These are phyloP conservation scores for Sesia bembeciformis DNA, from an alignment of 2,888 invertebrate genomes.

Conservation along the genomic window DNA sequence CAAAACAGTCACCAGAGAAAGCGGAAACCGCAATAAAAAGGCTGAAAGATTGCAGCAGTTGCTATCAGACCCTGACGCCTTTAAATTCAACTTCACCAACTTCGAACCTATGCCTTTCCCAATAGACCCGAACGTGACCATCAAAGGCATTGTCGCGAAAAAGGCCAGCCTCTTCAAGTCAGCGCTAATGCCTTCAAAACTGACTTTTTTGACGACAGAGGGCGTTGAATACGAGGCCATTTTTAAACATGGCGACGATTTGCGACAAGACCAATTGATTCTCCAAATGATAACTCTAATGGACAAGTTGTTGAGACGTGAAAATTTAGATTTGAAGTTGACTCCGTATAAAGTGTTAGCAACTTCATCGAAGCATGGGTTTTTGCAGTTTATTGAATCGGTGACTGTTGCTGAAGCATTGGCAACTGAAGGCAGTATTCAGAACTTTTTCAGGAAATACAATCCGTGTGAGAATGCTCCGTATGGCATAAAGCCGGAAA, in stretches of 20 bases:
- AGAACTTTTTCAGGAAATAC: constrained; percentile 93
- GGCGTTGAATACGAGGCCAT: constrained; percentile 93
- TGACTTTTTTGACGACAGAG: constrained; percentile 89
- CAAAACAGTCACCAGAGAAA: constrained; percentile 90
- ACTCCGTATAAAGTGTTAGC: constrained; percentile 97
- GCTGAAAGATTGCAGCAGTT: constrained; percentile 90
- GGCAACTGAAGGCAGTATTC: constrained; percentile 89
- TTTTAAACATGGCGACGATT: constrained; percentile 98
- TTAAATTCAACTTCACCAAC: constrained; percentile 89
- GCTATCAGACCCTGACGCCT: constrained; percentile 85
- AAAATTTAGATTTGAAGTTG: constrained; percentile 96
- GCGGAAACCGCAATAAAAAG: constrained; percentile 93
- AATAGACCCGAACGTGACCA: constrained; percentile 91
- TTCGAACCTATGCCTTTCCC: constrained; percentile 96
- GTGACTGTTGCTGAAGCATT: constrained; percentile 93
- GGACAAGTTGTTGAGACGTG: constrained; percentile 94
- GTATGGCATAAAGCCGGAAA: constrained; percentile 92
- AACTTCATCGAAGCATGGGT: constrained; percentile 96
- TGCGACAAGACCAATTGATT: constrained; percentile 97
- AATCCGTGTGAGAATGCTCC: constrained; percentile 91
- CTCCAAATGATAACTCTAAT: constrained; percentile 98
- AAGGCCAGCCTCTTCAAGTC: constrained; percentile 97
- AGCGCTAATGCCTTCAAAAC: constrained; percentile 93
- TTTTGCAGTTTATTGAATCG: constrained; percentile 96
- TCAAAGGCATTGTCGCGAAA: constrained; percentile 90